Evolutionary conservation across 2,797 vertebrate species (phyloP).

Genomic region (Malacoctenus gilli): DNA sequence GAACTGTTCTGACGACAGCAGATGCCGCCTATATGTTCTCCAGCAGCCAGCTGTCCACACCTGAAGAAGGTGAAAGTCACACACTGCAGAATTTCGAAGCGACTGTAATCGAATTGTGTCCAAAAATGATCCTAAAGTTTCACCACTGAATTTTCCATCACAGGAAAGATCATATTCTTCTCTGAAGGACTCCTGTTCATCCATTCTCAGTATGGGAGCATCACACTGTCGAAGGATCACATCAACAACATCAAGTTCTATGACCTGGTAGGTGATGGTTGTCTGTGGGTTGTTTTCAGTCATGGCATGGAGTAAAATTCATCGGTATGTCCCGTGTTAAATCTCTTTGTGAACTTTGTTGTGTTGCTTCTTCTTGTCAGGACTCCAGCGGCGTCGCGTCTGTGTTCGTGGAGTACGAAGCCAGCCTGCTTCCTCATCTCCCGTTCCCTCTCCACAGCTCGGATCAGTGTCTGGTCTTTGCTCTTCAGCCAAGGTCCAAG

Average conservation of each 20-base stretch:
- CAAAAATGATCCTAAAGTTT: too few relatives aligned
- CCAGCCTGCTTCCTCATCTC: conserved; percentile 86
- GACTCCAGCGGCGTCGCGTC: conserved; percentile 85
- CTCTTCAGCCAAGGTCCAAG: conserved; percentile 88
- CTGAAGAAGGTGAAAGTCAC: conserved; percentile 87
- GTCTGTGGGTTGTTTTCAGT: too few relatives aligned
- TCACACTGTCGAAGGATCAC: conserved; percentile 87
- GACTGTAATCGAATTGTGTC: too few relatives aligned
- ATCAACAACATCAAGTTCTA: conserved; percentile 85
- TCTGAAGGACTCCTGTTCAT: conserved; percentile 90
- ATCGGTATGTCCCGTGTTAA: too few relatives aligned
- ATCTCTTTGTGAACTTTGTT: too few relatives aligned
- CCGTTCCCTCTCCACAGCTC: conserved; percentile 86
- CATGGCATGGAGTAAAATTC: too few relatives aligned
- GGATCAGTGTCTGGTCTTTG: conserved; percentile 86
- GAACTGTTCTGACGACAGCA: conserved; percentile 82
- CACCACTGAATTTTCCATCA: too few relatives aligned
- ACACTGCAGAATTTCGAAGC: background rate
- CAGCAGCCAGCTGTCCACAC: conserved; percentile 81
- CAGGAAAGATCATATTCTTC: conserved; percentile 93
- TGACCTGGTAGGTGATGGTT: conserved; percentile 83
- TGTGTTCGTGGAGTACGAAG: conserved; percentile 87
- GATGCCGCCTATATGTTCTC: conserved; percentile 86
- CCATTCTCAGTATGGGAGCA: conserved; percentile 85
- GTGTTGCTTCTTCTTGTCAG: conserved; percentile 68